phyloP scores from a whole-genome alignment of 2,888 invertebrate species.

The Zonitis immaculata region DNA sequence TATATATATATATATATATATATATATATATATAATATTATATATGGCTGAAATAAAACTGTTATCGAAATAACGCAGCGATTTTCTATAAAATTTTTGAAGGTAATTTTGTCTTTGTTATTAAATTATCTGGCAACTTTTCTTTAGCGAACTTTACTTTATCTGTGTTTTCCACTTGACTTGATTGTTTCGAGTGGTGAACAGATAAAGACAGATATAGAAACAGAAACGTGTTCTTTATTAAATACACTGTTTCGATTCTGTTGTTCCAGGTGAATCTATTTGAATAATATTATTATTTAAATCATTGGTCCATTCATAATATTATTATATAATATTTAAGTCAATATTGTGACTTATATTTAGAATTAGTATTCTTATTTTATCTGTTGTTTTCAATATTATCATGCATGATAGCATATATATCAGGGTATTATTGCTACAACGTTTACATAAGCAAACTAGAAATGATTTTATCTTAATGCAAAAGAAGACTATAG shows the following conservation, averaged over 20 bases:
- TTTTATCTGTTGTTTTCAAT: neutral
- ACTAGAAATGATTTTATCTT: conserved; percentile 6
- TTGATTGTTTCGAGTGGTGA: conserved; percentile 23
- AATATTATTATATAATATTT: conserved; percentile 8
- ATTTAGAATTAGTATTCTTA: neutral
- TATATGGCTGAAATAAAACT: conserved; percentile 31
- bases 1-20: no score
- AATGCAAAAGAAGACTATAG: conserved; percentile 6
- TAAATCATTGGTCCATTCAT: conserved; percentile 21
- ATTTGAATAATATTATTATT: conserved; percentile 27
- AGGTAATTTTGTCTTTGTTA: conserved; percentile 50
- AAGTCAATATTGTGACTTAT: no score
- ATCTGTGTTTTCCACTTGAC: conserved; percentile 49
- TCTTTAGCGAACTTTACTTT: conserved; percentile 47
- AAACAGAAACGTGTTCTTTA: no score
- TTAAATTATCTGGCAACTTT: conserved; percentile 51
- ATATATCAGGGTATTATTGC: no score
- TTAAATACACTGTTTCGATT: conserved; percentile 1
- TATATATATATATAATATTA: no score
- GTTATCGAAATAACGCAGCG: conserved; percentile 47
- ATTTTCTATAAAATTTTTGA: conserved; percentile 43
- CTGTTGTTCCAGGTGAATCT: conserved; percentile 32
- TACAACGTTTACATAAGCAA: conserved; percentile 8
- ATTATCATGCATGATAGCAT: conserved; percentile 3
- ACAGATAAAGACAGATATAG: neutral